A percentile compares a stretch with the other conserved stretches of the same genome.
phyloP scores from a whole-genome alignment of 1,140 invertebrate species.

The Drosophila ohnishii region DNA sequence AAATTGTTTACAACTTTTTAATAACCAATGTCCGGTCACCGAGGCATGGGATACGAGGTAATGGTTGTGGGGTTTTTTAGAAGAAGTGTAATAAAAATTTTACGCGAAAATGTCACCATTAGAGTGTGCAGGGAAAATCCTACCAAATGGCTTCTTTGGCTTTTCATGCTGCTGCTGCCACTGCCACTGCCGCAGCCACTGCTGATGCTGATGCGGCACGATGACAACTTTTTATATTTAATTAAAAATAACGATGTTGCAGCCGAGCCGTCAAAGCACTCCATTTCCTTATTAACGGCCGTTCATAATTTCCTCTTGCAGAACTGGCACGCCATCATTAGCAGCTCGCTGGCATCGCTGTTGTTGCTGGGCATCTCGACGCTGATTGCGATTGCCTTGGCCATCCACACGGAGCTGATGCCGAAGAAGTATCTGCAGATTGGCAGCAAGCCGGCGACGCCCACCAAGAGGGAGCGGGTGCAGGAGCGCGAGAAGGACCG shows the following conservation, averaged over 20 bases:
- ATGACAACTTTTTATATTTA: constrained; percentile 77
- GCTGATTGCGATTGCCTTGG: constrained; percentile 80
- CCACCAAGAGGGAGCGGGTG: constrained; percentile 34
- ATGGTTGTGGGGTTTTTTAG: background rate
- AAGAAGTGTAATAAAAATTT: constrained; percentile 59
- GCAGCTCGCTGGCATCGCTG: constrained; percentile 79
- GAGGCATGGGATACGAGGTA: background rate
- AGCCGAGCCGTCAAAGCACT: constrained; percentile 49
- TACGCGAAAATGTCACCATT: constrained; percentile 58
- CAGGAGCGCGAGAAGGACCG: constrained; percentile 37
- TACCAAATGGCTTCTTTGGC: constrained; percentile 44
- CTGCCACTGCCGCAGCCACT: background rate
- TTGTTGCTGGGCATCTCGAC: constrained; percentile 80
- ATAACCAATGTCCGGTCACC: constrained; percentile 53
- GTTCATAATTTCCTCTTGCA: constrained; percentile 61
- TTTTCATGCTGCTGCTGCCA: constrained; percentile 5
- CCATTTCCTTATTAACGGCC: constrained; percentile 66
- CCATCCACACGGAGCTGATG: constrained; percentile 82
- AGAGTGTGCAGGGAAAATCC: constrained; percentile 31
- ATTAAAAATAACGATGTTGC: constrained; percentile 79
- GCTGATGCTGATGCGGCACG: constrained; percentile 33
- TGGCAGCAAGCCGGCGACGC: constrained; percentile 43
- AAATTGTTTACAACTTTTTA: constrained; percentile 70
- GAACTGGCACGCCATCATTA: constrained; percentile 82
- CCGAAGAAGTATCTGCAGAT: constrained; percentile 81